Conservation (phyloP, 2,113 vertebrate genomes). For the Actinemys pallida region DNA sequence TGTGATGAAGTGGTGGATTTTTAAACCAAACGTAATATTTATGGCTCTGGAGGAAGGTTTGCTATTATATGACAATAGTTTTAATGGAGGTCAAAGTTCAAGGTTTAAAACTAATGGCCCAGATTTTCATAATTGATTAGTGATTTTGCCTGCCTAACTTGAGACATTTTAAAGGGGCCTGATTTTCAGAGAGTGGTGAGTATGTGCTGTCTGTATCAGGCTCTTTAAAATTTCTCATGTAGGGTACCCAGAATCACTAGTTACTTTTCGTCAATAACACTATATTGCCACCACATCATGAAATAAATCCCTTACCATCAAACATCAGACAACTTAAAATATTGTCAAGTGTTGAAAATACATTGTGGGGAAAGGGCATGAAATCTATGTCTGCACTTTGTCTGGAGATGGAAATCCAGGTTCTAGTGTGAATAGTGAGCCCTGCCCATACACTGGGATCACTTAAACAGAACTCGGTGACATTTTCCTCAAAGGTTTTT, state of each 20-base stretch:
- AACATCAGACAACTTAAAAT: not conserved
- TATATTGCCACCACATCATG: rapidly evolving
- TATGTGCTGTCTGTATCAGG: not conserved
- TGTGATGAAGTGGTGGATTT: not conserved
- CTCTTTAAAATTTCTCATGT: not conserved
- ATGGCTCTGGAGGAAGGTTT: not conserved
- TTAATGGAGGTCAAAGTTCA: not conserved
- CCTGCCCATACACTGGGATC: not conserved
- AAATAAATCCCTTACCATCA: not conserved
- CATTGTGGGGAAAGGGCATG: not conserved
- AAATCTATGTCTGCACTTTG: not conserved
- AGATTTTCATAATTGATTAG: not conserved
- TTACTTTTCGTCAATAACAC: not conserved
- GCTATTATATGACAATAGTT: not conserved
- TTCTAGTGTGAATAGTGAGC: not conserved
- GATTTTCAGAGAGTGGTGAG: not conserved
- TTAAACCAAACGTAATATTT: not conserved
- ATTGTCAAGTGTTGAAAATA: not conserved
- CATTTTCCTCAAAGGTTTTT: not conserved
- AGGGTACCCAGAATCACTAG: not conserved
- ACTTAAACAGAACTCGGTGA: not conserved
- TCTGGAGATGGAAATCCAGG: not conserved
- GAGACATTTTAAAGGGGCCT: not conserved
- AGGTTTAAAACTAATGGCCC: not conserved
- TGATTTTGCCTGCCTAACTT: not conserved